Evolutionary conservation across 2,113 vertebrate genomes (phyloP).

Genomic region (Odobenus rosmarus): DNA sequence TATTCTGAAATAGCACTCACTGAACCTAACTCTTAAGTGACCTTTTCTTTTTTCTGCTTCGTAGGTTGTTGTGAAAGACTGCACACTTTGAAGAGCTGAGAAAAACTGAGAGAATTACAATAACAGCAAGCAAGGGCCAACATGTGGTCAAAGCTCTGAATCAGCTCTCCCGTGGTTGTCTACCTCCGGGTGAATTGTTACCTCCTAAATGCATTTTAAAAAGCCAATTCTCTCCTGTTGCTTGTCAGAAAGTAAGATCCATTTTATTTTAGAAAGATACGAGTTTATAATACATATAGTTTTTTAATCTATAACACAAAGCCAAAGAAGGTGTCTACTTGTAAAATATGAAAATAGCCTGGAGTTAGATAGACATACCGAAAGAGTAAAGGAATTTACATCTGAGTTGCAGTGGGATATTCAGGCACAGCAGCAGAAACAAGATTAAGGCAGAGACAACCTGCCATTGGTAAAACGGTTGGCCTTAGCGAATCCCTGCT

Average conservation of each 20-base stretch:
- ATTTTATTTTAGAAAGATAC: not conserved
- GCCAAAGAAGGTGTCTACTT: not conserved
- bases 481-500: not conserved
- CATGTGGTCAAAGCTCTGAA: not conserved
- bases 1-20: not conserved
- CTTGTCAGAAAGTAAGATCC: not conserved
- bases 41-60: not conserved
- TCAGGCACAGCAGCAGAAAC: not conserved
- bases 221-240: not conserved
- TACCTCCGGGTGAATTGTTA: not conserved
- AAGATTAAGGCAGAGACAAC: not conserved
- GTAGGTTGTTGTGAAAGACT: not conserved
- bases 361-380: not conserved
- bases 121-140: not conserved
- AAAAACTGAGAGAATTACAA: not conserved
- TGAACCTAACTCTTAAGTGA: not conserved
- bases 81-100: not conserved
- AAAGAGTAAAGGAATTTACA: not conserved
- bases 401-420: not conserved
- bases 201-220: not conserved
- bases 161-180: not conserved
- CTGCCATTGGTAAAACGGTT: accelerated
- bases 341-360: not conserved
- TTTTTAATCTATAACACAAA: not conserved
- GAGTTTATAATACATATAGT: not conserved